Evolutionary conservation across 2,113 vertebrate species (phyloP).

Genomic region (Mungos mungo): DNA sequence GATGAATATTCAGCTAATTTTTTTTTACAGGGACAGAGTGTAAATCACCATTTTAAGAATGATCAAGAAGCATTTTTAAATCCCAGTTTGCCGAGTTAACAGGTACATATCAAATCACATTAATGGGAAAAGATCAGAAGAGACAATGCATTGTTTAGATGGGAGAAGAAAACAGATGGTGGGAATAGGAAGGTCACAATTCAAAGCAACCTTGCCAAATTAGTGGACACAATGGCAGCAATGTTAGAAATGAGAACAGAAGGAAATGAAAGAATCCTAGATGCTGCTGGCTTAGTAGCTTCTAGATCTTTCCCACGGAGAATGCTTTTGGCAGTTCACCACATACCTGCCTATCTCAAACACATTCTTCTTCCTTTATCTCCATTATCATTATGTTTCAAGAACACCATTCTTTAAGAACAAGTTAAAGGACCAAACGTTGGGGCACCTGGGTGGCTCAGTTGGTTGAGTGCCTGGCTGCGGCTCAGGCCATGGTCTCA

Average conservation of each 20-base stretch:
- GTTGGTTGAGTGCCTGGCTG: too few relatives aligned
- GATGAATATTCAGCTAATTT: not conserved
- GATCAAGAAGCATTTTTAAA: not conserved
- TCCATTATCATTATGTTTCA: not conserved
- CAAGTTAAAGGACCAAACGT: not conserved
- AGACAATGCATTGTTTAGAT: not conserved
- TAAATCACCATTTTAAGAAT: slow-evolving; percentile 31
- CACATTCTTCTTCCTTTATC: not conserved
- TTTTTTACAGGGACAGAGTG: not conserved
- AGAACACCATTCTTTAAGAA: not conserved
- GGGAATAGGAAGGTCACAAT: slow-evolving; percentile 40
- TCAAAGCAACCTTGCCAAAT: slow-evolving; percentile 51
- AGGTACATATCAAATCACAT: slow-evolving; percentile 3
- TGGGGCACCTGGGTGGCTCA: too few relatives aligned
- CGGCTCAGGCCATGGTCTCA: too few relatives aligned
- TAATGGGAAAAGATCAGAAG: not conserved
- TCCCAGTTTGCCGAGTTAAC: not conserved
- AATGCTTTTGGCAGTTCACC: not conserved
- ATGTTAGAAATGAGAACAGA: slow-evolving; percentile 32
- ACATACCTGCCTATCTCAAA: not conserved
- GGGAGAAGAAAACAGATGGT: slow-evolving; percentile 62
- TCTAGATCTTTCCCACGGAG: not conserved
- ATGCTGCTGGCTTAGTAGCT: not conserved
- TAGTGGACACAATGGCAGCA: slow-evolving; percentile 31
- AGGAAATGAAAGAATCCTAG: slow-evolving; percentile 32